These are phyloP conservation scores for Pangasius larnaudii DNA, from an alignment of 2,797 vertebrate genomes.

Conservation along the genomic window DNA sequence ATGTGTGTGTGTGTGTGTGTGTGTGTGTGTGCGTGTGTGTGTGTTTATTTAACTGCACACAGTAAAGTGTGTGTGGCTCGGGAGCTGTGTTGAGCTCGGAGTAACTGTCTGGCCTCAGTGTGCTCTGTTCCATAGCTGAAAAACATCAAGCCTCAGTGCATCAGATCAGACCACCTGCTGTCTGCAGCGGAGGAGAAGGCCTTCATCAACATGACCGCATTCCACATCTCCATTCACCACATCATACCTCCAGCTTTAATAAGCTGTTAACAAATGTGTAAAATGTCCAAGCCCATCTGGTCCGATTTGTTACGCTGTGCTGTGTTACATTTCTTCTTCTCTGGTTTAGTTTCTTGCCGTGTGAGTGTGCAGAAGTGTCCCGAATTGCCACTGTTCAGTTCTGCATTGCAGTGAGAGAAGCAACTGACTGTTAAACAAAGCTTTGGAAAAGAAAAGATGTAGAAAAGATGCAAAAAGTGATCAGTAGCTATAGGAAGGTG, in stretches of 20 bases:
- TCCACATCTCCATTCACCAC: not conserved
- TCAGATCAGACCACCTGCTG: slow-evolving; percentile 27
- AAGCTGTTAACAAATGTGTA: not conserved
- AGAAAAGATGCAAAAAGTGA: not conserved
- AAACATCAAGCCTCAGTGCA: not conserved
- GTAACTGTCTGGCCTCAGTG: not conserved
- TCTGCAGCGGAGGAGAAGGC: slow-evolving; percentile 36
- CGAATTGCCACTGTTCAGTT: not conserved
- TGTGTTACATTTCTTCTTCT: not conserved
- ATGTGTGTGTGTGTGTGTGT: not conserved
- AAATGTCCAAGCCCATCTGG: not conserved
- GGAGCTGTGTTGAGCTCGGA: not conserved
- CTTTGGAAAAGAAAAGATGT: not conserved
- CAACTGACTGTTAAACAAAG: not conserved
- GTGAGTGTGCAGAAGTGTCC: no score
- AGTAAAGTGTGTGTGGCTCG: not conserved
- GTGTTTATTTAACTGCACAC: not conserved
- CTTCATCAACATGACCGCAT: not conserved
- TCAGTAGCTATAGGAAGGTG: not conserved
- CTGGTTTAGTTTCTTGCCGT: not conserved
- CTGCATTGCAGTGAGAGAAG: not conserved
- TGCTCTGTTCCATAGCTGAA: not conserved
- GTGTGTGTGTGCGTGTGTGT: not conserved
- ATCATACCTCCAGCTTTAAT: not conserved
- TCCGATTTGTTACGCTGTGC: not conserved